Conservation (phyloP, 35 echinoderm and acorn worm species). For the Apostichopus japonicus region DNA sequence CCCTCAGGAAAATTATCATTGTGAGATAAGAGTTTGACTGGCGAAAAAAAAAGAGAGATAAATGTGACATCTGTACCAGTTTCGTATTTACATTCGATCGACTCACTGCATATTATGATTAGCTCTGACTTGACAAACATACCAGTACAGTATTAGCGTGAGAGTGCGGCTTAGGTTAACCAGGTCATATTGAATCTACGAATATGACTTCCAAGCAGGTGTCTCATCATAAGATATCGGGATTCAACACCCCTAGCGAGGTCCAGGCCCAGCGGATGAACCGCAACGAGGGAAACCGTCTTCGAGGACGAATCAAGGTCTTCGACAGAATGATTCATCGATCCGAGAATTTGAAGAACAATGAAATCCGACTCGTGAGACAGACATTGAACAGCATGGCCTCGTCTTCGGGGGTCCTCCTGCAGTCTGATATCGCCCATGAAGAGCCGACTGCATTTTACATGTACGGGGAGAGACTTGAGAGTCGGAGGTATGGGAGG, state of each 20-base stretch:
- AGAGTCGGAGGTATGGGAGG: conserved; percentile 79
- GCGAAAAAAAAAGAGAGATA: too few relatives aligned
- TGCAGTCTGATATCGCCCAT: neutral
- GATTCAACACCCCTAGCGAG: conserved; percentile 71
- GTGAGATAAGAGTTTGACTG: too few relatives aligned
- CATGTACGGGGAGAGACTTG: conserved; percentile 82
- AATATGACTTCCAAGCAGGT: conserved; percentile 28
- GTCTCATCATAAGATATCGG: conserved; percentile 7
- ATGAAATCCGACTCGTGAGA: conserved; percentile 62
- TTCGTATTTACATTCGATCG: too few relatives aligned
- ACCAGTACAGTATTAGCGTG: too few relatives aligned
- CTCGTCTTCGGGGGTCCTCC: conserved; percentile 60
- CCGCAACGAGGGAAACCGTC: conserved; percentile 74
- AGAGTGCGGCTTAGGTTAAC: too few relatives aligned
- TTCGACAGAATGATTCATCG: conserved; percentile 67
- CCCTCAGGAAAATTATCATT: too few relatives aligned
- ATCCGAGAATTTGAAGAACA: conserved; percentile 71
- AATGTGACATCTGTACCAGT: too few relatives aligned
- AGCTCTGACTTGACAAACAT: too few relatives aligned
- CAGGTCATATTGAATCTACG: neutral
- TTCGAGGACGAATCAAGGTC: conserved; percentile 39
- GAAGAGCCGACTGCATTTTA: conserved; percentile 59
- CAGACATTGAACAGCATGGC: conserved; percentile 63
- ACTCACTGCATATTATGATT: too few relatives aligned
- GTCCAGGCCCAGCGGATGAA: conserved; percentile 72